These are phyloP conservation scores for Trachelus iudaicus DNA, from an alignment of 2,888 invertebrate genomes.

Conservation along the genomic window DNA sequence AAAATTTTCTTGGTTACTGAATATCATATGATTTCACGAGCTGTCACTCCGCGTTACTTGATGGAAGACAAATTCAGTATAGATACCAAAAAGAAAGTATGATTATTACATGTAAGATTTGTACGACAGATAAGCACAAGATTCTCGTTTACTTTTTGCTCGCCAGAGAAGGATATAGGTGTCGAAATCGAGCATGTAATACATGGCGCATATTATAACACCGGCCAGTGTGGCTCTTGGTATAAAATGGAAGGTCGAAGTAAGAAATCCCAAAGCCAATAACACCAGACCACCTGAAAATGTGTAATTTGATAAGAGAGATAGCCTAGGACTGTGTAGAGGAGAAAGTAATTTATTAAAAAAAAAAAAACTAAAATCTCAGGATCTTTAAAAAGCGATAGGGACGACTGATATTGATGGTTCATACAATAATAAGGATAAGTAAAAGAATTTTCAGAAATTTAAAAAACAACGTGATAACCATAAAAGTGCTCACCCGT, in stretches of 20 bases:
- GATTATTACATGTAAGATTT: not conserved
- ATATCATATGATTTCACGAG: not conserved
- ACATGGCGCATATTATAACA: conserved; percentile 72
- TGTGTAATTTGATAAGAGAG: not conserved
- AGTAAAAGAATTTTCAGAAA: not conserved
- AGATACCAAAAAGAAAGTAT: not conserved
- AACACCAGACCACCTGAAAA: conserved; percentile 67
- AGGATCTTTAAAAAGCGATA: not conserved
- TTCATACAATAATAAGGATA: not conserved
- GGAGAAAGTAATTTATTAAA: not conserved
- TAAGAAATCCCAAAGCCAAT: conserved; percentile 68
- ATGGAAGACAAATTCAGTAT: not conserved
- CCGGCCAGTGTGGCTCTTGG: conserved; percentile 70
- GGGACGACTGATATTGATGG: no score
- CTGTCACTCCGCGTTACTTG: not conserved
- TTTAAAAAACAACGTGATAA: not conserved
- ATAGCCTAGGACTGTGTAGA: not conserved
- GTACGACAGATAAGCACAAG: not conserved
- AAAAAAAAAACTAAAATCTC: not conserved
- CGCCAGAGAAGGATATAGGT: conserved; percentile 66
- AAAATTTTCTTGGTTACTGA: not conserved
- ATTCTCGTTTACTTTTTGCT: conserved; percentile 64
- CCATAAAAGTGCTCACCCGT: conserved; percentile 63
- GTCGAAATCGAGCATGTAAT: conserved; percentile 69
- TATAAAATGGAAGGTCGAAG: conserved; percentile 69